These are phyloP conservation scores for Euura lappo DNA, from an alignment of 1,140 invertebrate genomes.

Conservation along the genomic window DNA sequence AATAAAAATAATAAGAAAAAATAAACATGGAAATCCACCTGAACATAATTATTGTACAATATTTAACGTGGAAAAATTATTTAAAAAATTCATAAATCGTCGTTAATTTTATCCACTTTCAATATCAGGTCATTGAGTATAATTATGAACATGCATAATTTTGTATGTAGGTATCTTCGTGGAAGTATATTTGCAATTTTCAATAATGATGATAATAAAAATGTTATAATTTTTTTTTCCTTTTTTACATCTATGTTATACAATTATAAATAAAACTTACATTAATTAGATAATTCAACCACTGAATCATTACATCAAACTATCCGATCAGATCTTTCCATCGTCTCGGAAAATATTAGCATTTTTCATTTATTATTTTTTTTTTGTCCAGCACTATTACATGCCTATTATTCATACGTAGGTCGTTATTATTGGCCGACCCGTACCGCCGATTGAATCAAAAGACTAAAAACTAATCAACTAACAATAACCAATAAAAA, in stretches of 20 bases:
- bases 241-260: not conserved
- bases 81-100: not conserved
- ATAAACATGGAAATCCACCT: too few species aligned
- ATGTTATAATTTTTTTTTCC: too few species aligned
- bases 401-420: not conserved
- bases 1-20: not conserved
- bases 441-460: not conserved
- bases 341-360: too few species aligned
- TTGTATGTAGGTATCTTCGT: too few species aligned
- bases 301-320: not conserved
- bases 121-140: not conserved
- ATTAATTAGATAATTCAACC: not conserved
- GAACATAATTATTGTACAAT: too few species aligned
- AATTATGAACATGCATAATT: not conserved
- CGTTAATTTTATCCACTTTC: not conserved
- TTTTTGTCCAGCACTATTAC: not conserved
- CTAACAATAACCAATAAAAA: conserved; percentile 6
- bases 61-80: not conserved
- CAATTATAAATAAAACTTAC: not conserved
- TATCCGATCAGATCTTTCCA: not conserved
- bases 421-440: not conserved
- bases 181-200: too few species aligned
- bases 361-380: not conserved
- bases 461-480: conserved; percentile 3
- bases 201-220: too few species aligned